Evolutionary conservation across 2,888 invertebrate species (phyloP).

Genomic region (Orthonevra nobilis): DNA sequence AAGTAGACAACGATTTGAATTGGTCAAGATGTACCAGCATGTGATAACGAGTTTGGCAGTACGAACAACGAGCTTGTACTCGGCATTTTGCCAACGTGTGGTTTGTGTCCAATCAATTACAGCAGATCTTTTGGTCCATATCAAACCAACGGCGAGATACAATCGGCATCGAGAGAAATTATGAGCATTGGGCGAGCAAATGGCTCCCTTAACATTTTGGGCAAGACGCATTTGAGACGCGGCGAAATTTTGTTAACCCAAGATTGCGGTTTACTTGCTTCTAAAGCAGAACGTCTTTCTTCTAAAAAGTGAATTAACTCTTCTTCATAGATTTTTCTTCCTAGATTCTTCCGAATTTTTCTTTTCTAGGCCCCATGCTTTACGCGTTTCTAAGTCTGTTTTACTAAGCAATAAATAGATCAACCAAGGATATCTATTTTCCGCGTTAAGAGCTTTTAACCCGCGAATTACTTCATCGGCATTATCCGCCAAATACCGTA

Average conservation of each 20-base stretch:
- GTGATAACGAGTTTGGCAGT: background rate
- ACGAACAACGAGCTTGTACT: background rate
- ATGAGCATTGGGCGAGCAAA: background rate
- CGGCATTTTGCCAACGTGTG: conserved; percentile 14
- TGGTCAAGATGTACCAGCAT: no score
- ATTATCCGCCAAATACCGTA: no score
- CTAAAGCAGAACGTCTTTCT: conserved; percentile 3
- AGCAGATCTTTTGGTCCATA: background rate
- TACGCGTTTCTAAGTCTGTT: background rate
- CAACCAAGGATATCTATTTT: no score
- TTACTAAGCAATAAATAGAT: background rate
- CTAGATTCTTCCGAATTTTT: background rate
- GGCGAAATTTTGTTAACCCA: background rate
- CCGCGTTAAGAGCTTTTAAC: no score
- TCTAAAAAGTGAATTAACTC: conserved; percentile 5
- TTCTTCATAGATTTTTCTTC: no score
- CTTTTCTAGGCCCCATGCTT: conserved; percentile 1
- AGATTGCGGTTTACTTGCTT: background rate
- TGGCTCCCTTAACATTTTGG: background rate
- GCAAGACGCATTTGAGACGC: background rate
- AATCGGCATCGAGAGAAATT: background rate
- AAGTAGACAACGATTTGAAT: no score
- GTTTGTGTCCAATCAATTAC: conserved; percentile 14
- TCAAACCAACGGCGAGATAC: background rate
- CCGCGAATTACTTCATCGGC: no score